Conservation (phyloP, 2,113 vertebrate species). For the Neotoma lepida region DNA sequence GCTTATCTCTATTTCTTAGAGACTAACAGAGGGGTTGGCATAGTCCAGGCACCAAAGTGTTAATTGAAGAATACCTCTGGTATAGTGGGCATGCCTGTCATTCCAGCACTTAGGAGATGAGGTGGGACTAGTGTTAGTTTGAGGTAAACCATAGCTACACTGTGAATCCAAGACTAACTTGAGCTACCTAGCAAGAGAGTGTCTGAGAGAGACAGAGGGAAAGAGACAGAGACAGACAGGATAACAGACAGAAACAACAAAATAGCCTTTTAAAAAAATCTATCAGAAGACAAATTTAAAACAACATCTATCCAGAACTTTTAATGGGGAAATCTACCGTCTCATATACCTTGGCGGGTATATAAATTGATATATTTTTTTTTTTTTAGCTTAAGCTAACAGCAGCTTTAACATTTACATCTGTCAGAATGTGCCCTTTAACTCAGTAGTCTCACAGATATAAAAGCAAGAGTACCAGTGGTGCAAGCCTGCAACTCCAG, state of each 20-base stretch:
- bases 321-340: not conserved
- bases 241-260: not conserved
- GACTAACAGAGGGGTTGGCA: not conserved
- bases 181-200: not conserved
- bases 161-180: not conserved
- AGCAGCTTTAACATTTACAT: constrained; percentile 66
- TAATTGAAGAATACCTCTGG: not conserved
- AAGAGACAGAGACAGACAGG: not conserved
- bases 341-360: not conserved
- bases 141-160: not conserved
- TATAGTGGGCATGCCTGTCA: not conserved
- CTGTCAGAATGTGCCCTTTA: not conserved
- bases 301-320: not conserved
- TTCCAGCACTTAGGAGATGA: not conserved
- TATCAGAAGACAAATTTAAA: constrained; percentile 45
- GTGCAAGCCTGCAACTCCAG: not conserved
- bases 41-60: not conserved
- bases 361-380: constrained; percentile 36
- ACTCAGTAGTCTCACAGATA: constrained; percentile 36
- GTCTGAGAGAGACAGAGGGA: not conserved
- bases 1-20: constrained; percentile 1
- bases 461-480: not conserved
- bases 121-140: not conserved
- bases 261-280: not conserved
- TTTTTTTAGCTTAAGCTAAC: constrained; percentile 37